Evolutionary conservation across 2,113 vertebrate genomes (phyloP).

Genomic region (Progne subis): DNA sequence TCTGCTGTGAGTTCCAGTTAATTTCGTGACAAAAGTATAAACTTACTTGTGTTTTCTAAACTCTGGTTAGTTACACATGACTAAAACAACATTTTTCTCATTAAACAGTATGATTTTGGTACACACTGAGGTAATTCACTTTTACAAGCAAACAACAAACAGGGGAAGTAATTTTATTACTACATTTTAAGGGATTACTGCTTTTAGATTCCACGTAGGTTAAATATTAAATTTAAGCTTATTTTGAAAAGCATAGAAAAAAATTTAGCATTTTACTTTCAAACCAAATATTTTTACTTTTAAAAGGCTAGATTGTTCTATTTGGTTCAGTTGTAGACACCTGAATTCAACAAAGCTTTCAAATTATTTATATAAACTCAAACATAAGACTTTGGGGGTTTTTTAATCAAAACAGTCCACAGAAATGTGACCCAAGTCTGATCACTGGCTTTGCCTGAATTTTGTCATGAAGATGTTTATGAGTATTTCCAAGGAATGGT

Average conservation of each 20-base stretch:
- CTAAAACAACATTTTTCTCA: background rate
- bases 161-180: background rate
- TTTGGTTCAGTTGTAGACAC: background rate
- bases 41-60: background rate
- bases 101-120: background rate
- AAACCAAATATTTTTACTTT: background rate
- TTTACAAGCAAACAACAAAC: background rate
- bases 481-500: background rate
- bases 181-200: background rate
- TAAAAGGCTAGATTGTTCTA: background rate
- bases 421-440: background rate
- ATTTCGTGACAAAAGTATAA: background rate
- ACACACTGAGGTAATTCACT: background rate
- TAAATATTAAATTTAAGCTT: background rate
- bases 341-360: background rate
- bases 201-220: background rate
- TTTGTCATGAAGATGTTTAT: background rate
- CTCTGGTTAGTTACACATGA: fast-evolving
- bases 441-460: background rate
- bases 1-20: background rate
- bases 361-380: background rate
- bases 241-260: background rate
- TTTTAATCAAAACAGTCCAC: background rate
- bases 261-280: background rate
- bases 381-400: fast-evolving